Percentiles rank a stretch among this genome's conserved stretches.
Conservation (phyloP, 2,113 vertebrate genomes). For the Platysteira castanea region DNA sequence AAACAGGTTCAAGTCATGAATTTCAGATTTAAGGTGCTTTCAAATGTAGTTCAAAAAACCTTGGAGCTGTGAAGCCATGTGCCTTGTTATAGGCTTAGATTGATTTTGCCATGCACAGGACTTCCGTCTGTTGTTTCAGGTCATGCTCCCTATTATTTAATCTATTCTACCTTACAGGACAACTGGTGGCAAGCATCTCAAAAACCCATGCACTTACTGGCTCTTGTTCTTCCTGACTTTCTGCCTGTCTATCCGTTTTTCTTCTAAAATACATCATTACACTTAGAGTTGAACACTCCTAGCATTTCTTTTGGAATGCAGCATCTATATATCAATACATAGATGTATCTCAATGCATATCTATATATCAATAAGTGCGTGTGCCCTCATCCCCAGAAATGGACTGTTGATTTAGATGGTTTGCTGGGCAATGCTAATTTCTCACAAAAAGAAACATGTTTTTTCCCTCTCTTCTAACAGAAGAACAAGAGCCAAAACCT, state of each 20-base stretch:
- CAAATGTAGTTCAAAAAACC: not conserved
- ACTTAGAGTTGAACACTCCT: not conserved
- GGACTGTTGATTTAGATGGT: not conserved
- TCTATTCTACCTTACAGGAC: not conserved
- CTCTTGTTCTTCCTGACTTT: not conserved
- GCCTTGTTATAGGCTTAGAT: not conserved
- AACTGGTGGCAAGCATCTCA: not conserved
- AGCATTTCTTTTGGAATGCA: not conserved
- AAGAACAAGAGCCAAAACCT: not conserved
- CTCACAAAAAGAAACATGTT: not conserved
- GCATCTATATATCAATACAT: not conserved
- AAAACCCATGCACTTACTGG: not conserved
- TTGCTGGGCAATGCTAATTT: not conserved
- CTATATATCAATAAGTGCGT: not conserved
- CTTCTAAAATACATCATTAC: not conserved
- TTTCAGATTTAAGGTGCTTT: not conserved
- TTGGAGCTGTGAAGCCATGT: not conserved
- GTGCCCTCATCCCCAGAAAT: not conserved
- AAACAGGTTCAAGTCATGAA: not conserved
- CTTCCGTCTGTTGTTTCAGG: not conserved
- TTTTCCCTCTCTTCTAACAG: not conserved
- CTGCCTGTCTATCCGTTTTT: not conserved
- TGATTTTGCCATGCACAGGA: not conserved
- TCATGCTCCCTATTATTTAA: not conserved
- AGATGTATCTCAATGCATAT: not conserved